Evolutionary conservation across 2,888 invertebrate genomes (phyloP).

Genomic region (Thymelicus acteon): DNA sequence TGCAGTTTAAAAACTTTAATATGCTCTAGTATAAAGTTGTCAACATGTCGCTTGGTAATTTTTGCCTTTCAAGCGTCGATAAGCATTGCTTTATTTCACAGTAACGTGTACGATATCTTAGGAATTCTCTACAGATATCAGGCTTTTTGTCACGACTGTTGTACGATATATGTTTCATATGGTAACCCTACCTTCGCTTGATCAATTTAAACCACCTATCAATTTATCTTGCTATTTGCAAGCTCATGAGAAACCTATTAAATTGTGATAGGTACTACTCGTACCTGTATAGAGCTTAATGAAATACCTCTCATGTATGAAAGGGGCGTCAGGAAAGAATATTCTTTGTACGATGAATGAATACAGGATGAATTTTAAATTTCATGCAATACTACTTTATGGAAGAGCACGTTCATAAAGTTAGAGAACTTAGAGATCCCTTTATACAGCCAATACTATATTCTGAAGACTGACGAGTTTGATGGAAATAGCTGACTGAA

Average conservation of each 20-base stretch:
- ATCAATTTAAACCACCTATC: neutral
- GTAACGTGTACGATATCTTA: too few species aligned
- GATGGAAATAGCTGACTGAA: too few species aligned
- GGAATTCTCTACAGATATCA: too few species aligned
- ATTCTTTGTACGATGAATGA: conserved; percentile 10
- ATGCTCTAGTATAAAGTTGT: too few species aligned
- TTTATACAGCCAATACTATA: neutral
- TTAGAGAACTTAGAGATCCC: neutral
- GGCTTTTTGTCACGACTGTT: too few species aligned
- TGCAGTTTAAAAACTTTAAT: too few species aligned
- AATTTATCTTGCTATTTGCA: neutral
- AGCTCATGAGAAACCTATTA: conserved; percentile 2
- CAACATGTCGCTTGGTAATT: too few species aligned
- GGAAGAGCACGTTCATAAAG: neutral
- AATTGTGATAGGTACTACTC: conserved; percentile 2
- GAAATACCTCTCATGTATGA: neutral
- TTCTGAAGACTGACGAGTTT: too few species aligned
- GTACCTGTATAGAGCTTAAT: neutral
- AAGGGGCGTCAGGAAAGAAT: conserved; percentile 3
- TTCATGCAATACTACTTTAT: neutral
- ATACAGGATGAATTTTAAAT: conserved; percentile 16
- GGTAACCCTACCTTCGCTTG: too few species aligned
- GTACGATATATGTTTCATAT: too few species aligned
- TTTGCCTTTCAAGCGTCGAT: too few species aligned
- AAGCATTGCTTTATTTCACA: too few species aligned